Percentiles rank a stretch among this genome's conserved stretches.
These are phyloP conservation scores for Gasterosteus aculeatus DNA, from an alignment of 2,113 vertebrate species.

Conservation along the genomic window DNA sequence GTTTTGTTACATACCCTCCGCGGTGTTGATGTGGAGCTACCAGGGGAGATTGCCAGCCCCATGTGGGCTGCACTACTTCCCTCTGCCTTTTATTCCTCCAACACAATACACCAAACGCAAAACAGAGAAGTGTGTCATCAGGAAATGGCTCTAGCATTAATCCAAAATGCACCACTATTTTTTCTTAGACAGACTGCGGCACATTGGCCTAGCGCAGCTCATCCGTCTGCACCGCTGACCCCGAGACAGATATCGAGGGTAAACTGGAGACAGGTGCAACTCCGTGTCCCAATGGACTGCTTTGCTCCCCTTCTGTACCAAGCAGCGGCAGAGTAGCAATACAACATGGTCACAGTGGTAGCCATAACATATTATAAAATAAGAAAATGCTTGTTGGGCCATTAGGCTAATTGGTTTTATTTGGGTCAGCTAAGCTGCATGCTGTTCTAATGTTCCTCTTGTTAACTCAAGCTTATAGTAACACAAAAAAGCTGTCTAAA, in stretches of 20 bases:
- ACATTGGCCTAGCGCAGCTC: constrained; percentile 9
- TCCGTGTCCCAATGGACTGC: constrained; percentile 22
- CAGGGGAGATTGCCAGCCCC: constrained; percentile 2
- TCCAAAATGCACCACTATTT: background rate
- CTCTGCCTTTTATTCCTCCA: background rate
- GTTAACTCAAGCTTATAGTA: background rate
- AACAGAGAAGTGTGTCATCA: background rate
- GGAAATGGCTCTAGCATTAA: background rate
- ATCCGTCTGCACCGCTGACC: constrained; percentile 45
- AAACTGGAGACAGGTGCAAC: constrained; percentile 44
- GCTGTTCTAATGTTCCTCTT: background rate
- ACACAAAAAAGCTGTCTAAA: background rate
- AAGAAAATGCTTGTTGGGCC: background rate
- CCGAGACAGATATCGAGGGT: constrained; percentile 21
- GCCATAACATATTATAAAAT: background rate
- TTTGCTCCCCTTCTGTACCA: background rate
- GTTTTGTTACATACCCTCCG: background rate
- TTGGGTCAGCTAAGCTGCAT: background rate
- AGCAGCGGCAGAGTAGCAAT: background rate
- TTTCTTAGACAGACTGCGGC: background rate
- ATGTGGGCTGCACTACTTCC: constrained; percentile 5
- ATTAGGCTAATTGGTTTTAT: background rate
- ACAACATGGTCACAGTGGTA: constrained; percentile 3
- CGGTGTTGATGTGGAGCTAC: background rate
- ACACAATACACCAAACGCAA: background rate